Evolutionary conservation across 2,797 vertebrate species (phyloP).

Genomic region (Tapera naevia): DNA sequence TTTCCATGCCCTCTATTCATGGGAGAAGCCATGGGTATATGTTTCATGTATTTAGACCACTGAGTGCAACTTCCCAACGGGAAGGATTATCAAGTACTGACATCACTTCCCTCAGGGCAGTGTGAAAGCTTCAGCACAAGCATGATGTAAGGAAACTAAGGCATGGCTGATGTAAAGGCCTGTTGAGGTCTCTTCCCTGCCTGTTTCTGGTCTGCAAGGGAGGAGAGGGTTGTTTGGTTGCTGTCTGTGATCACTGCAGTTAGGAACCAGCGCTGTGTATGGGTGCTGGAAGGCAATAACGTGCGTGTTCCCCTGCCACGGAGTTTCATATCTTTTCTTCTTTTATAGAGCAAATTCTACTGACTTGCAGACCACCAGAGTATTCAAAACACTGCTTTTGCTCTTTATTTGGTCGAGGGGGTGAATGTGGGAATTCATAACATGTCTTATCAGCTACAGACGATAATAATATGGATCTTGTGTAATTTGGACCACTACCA

Average conservation of each 20-base stretch:
- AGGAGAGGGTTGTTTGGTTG: background rate
- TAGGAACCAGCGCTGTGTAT: background rate
- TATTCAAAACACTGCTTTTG: background rate
- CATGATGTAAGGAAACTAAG: background rate
- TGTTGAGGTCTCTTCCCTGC: background rate
- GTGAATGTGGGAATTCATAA: slow-evolving; percentile 4
- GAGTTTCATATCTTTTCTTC: background rate
- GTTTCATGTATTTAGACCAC: fast-evolving
- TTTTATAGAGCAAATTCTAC: background rate
- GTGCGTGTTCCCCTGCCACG: fast-evolving
- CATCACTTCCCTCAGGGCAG: background rate
- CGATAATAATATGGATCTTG: background rate
- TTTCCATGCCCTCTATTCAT: background rate
- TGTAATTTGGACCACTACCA: background rate
- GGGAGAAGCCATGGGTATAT: background rate
- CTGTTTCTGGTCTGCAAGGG: background rate
- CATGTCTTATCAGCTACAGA: background rate
- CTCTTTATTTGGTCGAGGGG: background rate
- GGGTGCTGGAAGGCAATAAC: background rate
- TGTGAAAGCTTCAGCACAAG: background rate
- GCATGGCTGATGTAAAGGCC: background rate
- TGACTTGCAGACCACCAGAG: background rate
- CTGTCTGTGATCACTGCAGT: background rate
- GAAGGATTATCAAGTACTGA: background rate
- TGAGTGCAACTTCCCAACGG: background rate